Evolutionary conservation across 2,888 invertebrate species (phyloP).

Genomic region (Eupsilia transversa): DNA sequence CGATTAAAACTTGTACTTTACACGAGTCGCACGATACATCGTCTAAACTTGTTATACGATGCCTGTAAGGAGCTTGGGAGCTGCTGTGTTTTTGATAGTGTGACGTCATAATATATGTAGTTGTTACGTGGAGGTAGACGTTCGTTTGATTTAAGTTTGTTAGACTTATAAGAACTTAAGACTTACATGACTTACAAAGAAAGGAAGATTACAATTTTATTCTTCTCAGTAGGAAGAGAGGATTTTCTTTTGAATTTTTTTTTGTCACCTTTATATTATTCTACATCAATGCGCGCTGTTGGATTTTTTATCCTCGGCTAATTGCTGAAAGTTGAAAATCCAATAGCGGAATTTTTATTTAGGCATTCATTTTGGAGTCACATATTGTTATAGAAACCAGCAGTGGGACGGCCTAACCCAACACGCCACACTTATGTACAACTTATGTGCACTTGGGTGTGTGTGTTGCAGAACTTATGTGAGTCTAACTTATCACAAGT

Average conservation of each 20-base stretch:
- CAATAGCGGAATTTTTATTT: neutral
- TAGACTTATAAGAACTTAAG: too few relatives aligned
- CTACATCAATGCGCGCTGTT: neutral
- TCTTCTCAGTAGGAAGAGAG: neutral
- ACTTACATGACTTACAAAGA: too few relatives aligned
- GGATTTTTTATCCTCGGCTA: neutral
- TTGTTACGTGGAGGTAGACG: neutral
- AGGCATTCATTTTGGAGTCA: neutral
- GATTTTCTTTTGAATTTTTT: too few relatives aligned
- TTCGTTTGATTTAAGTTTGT: constrained; percentile 3
- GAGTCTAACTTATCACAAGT: constrained; percentile 37
- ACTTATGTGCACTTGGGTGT: too few relatives aligned
- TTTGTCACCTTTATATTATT: neutral
- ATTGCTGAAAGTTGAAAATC: neutral
- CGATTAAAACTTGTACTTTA: constrained; percentile 75
- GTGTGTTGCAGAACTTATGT: too few relatives aligned
- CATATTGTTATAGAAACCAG: neutral
- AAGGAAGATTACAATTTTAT: neutral
- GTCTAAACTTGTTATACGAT: constrained; percentile 72
- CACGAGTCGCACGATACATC: constrained; percentile 48
- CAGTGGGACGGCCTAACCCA: neutral
- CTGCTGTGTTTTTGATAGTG: constrained; percentile 23
- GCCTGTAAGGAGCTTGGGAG: constrained; percentile 45
- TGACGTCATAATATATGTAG: constrained; percentile 16
- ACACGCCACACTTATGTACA: constrained; percentile 9